A percentile compares a stretch with the other conserved stretches of the same genome.
These are phyloP conservation scores for Merodon equestris DNA, from an alignment of 2,888 invertebrate species.

Conservation along the genomic window DNA sequence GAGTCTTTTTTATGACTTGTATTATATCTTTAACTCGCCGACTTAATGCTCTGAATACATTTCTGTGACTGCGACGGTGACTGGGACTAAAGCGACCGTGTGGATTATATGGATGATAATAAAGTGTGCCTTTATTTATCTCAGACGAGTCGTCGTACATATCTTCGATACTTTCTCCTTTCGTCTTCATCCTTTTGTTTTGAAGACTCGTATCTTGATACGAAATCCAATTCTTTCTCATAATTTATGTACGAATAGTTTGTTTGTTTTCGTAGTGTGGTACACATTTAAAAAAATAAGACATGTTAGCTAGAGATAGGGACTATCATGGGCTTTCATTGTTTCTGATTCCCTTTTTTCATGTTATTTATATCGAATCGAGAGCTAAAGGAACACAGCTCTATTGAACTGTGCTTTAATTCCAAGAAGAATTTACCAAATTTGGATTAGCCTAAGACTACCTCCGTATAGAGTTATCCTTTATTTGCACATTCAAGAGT, in stretches of 20 bases:
- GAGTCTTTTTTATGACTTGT: constrained; percentile 40
- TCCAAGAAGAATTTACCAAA: no score
- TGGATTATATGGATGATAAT: constrained; percentile 51
- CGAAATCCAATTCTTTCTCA: constrained; percentile 8
- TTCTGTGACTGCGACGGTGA: constrained; percentile 3
- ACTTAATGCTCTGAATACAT: constrained; percentile 15
- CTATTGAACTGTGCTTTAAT: no score
- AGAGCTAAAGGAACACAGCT: no score
- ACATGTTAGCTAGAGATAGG: no score
- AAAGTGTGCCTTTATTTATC: constrained; percentile 43
- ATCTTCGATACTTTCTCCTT: constrained; percentile 1
- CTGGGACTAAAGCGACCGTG: constrained; percentile 18
- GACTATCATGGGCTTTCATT: no score
- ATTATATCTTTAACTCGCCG: constrained; percentile 39
- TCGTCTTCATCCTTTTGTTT: background rate
- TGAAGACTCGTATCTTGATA: no score
- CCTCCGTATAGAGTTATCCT: no score
- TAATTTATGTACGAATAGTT: constrained; percentile 26
- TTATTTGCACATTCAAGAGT: no score
- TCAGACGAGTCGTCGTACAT: background rate
- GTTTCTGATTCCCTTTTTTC: no score
- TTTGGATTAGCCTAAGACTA: no score
- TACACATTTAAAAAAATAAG: background rate
- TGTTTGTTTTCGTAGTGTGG: background rate
- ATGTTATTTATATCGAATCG: no score